Percentiles rank a stretch among this genome's conserved stretches.
Conservation (phyloP, 2,113 vertebrate genomes). For the Gallinago paraguaiae region DNA sequence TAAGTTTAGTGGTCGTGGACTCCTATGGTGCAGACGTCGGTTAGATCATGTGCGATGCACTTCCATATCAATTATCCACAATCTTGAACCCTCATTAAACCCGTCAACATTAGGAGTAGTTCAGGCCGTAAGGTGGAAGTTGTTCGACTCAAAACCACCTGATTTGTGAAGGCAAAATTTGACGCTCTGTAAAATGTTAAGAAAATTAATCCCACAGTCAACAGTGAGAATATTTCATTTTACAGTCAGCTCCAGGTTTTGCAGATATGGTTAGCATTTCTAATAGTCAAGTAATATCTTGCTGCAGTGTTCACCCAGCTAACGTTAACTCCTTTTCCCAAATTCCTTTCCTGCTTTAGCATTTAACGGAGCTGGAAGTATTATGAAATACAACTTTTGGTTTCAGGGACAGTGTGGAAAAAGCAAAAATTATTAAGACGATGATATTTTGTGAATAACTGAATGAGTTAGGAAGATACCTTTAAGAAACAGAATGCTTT, state of each 20-base stretch:
- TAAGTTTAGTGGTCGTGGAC: background rate
- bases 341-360: background rate
- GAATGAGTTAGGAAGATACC: background rate
- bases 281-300: background rate
- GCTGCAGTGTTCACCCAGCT: background rate
- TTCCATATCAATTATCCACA: background rate
- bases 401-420: background rate
- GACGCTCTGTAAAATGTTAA: background rate
- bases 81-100: background rate
- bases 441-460: background rate
- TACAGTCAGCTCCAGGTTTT: background rate
- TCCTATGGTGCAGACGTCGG: accelerated
- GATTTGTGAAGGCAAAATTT: background rate
- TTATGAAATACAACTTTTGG: background rate
- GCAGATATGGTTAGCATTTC: background rate
- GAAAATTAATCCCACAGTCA: background rate
- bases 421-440: background rate
- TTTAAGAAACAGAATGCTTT: background rate
- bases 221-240: background rate
- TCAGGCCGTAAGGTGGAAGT: background rate
- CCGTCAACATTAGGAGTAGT: accelerated
- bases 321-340: background rate
- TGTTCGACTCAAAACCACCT: background rate
- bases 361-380: background rate
- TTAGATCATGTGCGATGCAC: background rate